These are phyloP conservation scores for Anolis carolinensis DNA, from an alignment of 2,113 vertebrate genomes.

Conservation along the genomic window DNA sequence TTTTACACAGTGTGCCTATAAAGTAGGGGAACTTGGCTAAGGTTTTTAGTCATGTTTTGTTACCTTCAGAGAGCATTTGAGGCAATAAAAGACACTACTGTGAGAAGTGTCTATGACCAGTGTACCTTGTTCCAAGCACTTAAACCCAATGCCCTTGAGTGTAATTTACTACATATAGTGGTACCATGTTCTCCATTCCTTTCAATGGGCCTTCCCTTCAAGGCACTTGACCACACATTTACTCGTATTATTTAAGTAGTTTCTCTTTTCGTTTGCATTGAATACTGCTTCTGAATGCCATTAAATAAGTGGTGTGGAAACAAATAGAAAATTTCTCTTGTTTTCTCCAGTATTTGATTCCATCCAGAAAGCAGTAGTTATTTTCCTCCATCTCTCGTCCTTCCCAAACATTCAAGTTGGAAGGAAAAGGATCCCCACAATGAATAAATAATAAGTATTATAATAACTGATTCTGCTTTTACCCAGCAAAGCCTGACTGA, in stretches of 20 bases:
- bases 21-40: not conserved
- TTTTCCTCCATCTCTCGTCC: not conserved
- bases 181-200: not conserved
- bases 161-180: not conserved
- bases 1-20: not conserved
- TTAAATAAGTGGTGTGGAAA: not conserved
- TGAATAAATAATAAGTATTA: too few relatives aligned
- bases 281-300: not conserved
- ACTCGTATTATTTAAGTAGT: not conserved
- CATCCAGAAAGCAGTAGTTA: not conserved
- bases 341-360: not conserved
- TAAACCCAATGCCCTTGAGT: too few relatives aligned
- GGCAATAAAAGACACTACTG: constrained; percentile 22
- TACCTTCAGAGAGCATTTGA: not conserved
- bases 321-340: not conserved
- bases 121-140: not conserved
- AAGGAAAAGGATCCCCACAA: not conserved
- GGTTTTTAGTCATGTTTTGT: constrained; percentile 22
- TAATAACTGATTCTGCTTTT: too few relatives aligned
- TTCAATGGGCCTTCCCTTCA: not conserved
- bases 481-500: not conserved
- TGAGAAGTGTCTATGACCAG: not conserved
- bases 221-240: not conserved
- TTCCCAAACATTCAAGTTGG: not conserved
- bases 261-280: not conserved